phyloP scores from a whole-genome alignment of 1,140 invertebrate species.

The Formica selysi region DNA sequence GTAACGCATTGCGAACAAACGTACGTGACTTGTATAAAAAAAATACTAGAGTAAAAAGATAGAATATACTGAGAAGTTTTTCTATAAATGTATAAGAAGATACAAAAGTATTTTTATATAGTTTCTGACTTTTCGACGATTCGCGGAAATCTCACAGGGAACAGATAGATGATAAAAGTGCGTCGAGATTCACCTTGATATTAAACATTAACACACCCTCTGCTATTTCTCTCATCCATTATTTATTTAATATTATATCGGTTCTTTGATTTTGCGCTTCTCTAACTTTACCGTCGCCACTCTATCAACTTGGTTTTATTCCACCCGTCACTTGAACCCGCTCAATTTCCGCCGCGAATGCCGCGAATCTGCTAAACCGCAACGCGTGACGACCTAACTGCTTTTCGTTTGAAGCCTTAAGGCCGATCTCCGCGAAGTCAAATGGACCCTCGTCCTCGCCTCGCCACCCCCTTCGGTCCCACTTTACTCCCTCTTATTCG shows the following conservation, averaged over 20 bases:
- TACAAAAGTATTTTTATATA: neutral
- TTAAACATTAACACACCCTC: no score
- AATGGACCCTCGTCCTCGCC: constrained; percentile 34
- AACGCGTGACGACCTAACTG: constrained; percentile 82
- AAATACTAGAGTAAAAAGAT: neutral
- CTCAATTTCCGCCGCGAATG: constrained; percentile 77
- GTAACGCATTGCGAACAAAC: neutral
- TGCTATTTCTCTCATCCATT: neutral
- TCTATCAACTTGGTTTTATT: constrained; percentile 62
- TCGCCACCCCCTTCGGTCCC: constrained; percentile 1
- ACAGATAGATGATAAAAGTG: neutral
- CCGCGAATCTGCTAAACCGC: constrained; percentile 75
- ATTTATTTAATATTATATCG: constrained; percentile 15
- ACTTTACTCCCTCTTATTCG: constrained; percentile 50
- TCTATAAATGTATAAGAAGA: neutral
- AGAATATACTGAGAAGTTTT: neutral
- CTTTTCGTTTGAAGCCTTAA: constrained; percentile 81
- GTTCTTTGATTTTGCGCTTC: neutral
- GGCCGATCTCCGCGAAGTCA: constrained; percentile 60
- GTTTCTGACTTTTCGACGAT: neutral
- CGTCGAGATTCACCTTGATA: neutral
- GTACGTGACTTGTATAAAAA: neutral
- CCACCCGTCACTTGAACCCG: constrained; percentile 68
- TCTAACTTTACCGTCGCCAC: constrained; percentile 17
- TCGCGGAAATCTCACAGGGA: constrained; percentile 40